phyloP scores from a whole-genome alignment of 1,140 invertebrate genomes.

The Eciton burchellii region DNA sequence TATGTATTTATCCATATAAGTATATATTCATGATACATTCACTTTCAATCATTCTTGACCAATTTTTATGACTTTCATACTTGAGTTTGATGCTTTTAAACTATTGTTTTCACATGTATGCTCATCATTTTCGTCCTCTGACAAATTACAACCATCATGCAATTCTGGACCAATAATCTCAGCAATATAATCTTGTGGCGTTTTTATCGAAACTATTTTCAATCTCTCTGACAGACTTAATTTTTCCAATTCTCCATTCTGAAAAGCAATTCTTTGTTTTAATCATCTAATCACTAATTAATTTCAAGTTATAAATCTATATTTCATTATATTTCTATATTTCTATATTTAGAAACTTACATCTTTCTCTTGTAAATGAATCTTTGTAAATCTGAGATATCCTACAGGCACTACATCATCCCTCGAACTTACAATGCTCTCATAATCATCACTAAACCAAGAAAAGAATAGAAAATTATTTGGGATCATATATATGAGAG shows the following conservation, averaged over 20 bases:
- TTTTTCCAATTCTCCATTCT: constrained; percentile 80
- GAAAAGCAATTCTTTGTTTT: constrained; percentile 53
- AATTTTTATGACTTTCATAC: constrained; percentile 58
- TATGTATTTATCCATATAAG: constrained; percentile 24
- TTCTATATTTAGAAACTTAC: constrained; percentile 78
- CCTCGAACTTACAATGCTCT: constrained; percentile 94
- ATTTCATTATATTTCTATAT: no score
- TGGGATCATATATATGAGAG: not conserved
- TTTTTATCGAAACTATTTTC: constrained; percentile 85
- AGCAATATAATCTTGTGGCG: constrained; percentile 86
- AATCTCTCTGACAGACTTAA: constrained; percentile 84
- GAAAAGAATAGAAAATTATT: constrained; percentile 57
- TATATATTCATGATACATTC: constrained; percentile 1
- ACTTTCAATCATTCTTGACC: not conserved
- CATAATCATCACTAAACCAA: constrained; percentile 92
- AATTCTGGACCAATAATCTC: constrained; percentile 86
- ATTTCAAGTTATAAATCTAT: no score
- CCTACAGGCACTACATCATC: constrained; percentile 97
- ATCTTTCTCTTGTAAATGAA: constrained; percentile 91
- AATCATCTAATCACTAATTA: not conserved
- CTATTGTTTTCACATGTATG: constrained; percentile 79
- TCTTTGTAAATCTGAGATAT: constrained; percentile 94
- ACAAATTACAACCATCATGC: constrained; percentile 85
- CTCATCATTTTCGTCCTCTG: constrained; percentile 84
- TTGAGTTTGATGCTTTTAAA: constrained; percentile 81